Conservation (phyloP, 2,888 invertebrate species). For the Sialis fuliginosa region DNA sequence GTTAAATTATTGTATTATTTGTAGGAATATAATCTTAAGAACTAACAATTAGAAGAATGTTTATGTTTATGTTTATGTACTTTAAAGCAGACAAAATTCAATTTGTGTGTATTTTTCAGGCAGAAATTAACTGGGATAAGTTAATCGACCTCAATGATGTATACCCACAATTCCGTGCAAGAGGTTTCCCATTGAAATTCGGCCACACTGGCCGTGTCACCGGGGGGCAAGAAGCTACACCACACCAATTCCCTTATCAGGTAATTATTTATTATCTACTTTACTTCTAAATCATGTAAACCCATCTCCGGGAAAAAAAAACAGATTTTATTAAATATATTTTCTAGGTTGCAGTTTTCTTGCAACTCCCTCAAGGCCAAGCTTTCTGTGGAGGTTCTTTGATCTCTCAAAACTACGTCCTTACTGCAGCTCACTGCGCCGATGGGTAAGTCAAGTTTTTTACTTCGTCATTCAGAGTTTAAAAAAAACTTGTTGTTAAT, state of each 20-base stretch:
- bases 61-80: no score
- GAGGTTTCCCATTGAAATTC: neutral
- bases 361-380: neutral
- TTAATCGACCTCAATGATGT: neutral
- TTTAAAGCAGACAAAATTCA: no score
- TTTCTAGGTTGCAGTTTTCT: conserved; percentile 1
- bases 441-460: neutral
- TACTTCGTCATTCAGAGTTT: neutral
- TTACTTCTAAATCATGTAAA: neutral
- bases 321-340: neutral
- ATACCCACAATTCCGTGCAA: neutral
- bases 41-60: no score
- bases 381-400: conserved; percentile 2
- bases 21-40: no score
- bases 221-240: conserved; percentile 8
- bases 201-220: conserved; percentile 4
- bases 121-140: neutral
- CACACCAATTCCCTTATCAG: conserved; percentile 8
- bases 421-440: conserved; percentile 1
- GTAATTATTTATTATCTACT: conserved; percentile 1
- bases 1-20: no score
- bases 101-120: no score
- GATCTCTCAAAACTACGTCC: neutral
- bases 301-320: neutral
- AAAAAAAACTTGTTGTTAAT: neutral